A percentile compares a stretch with the other conserved stretches of the same genome.
Conservation (phyloP, 2,797 vertebrate species). For the Cuculus canorus region DNA sequence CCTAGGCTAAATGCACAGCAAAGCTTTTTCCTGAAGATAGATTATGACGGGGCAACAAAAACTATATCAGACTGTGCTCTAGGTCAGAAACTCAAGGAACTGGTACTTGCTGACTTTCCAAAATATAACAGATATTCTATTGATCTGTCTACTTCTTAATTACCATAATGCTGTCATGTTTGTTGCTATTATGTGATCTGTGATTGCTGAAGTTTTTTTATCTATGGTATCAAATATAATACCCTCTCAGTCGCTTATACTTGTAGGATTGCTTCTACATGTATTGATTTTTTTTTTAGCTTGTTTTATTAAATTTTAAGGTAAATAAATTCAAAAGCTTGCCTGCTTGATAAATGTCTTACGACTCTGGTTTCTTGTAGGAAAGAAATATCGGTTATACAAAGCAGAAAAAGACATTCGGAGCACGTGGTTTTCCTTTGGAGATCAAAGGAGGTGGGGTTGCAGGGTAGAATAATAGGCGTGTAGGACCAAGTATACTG, state of each 20-base stretch:
- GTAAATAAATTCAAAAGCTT: constrained; percentile 33
- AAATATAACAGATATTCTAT: constrained; percentile 66
- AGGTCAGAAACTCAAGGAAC: neutral
- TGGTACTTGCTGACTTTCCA: constrained; percentile 54
- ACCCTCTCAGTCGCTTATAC: neutral
- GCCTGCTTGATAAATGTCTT: constrained; percentile 45
- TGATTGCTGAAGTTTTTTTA: constrained; percentile 21
- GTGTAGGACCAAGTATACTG: neutral
- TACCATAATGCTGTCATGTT: constrained; percentile 50
- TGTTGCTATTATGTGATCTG: constrained; percentile 52
- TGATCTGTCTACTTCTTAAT: constrained; percentile 62
- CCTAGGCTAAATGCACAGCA: neutral
- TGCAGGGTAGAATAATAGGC: neutral
- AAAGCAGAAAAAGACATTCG: constrained; percentile 10
- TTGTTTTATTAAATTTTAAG: constrained; percentile 51
- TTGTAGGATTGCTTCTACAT: constrained; percentile 51
- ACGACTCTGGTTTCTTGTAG: neutral
- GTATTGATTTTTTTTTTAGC: constrained; percentile 49
- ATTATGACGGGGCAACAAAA: neutral
- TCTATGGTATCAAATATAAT: neutral
- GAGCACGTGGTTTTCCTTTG: neutral
- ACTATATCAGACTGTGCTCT: neutral
- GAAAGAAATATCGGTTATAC: neutral
- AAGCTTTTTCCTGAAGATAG: neutral
- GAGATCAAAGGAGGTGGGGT: neutral